Percentiles rank a stretch among this genome's conserved stretches.
Evolutionary conservation across 2,797 vertebrate genomes (phyloP).

Genomic region (Molossus alvarezi): DNA sequence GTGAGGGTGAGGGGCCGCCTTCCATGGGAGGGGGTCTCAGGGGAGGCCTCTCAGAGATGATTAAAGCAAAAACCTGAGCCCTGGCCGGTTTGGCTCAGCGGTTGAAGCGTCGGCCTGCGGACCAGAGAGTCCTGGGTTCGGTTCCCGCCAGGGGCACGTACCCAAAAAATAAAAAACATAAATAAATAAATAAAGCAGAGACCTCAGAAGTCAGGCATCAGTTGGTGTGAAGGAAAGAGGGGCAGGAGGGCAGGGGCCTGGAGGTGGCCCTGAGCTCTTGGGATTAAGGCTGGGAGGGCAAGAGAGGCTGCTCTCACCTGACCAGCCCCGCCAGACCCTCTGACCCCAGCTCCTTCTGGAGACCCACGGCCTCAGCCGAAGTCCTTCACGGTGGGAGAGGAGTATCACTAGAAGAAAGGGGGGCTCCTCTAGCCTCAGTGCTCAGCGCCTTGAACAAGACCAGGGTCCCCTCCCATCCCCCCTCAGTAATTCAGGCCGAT

Average conservation of each 20-base stretch:
- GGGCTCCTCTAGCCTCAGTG: neutral
- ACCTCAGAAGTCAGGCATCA: neutral
- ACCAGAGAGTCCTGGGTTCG: no score
- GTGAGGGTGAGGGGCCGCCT: neutral
- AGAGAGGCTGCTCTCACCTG: neutral
- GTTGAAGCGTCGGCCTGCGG: no score
- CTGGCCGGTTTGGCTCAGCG: no score
- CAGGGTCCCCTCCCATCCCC: neutral
- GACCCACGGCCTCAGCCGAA: no score
- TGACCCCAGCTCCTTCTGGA: neutral
- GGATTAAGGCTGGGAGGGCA: neutral
- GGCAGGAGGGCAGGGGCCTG: neutral
- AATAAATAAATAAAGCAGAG: neutral
- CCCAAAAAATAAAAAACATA: no score
- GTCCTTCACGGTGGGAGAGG: neutral
- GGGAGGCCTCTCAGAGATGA: neutral
- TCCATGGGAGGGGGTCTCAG: fast-evolving
- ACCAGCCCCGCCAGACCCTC: neutral
- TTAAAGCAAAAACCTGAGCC: neutral
- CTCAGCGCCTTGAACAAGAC: neutral
- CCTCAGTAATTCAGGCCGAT: neutral
- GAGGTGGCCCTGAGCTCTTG: neutral
- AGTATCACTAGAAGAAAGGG: neutral
- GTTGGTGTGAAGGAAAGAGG: neutral
- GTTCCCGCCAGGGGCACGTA: no score